These are phyloP conservation scores for Grallaria varia DNA, from an alignment of 2,113 vertebrate genomes.

Conservation along the genomic window DNA sequence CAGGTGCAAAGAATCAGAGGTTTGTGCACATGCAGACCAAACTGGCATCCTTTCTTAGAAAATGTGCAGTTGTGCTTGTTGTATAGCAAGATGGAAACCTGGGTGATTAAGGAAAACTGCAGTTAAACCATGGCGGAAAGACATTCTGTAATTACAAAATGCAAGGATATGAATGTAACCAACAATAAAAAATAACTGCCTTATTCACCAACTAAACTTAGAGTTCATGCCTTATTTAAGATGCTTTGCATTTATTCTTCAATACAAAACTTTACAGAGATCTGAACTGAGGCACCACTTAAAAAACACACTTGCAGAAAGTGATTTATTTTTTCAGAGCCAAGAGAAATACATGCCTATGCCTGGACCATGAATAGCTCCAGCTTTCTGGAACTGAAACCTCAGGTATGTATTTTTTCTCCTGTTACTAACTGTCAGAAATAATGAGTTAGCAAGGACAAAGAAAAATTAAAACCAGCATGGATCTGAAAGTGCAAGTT, in stretches of 20 bases:
- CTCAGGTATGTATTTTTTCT: slow-evolving; percentile 36
- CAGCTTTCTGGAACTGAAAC: slow-evolving; percentile 19
- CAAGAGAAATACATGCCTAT: background rate
- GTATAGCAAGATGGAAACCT: background rate
- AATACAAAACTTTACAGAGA: background rate
- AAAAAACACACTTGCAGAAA: background rate
- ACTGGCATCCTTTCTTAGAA: background rate
- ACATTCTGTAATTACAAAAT: background rate
- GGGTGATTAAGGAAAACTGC: background rate
- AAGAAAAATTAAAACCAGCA: background rate
- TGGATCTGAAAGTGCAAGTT: background rate
- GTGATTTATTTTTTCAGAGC: slow-evolving; percentile 31
- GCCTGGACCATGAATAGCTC: background rate
- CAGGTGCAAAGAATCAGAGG: background rate
- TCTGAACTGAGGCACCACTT: background rate
- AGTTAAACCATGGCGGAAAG: background rate
- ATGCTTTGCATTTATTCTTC: background rate
- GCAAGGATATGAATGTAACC: background rate
- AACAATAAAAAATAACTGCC: background rate
- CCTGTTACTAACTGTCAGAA: background rate
- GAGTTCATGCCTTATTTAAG: background rate
- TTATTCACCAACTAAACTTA: background rate
- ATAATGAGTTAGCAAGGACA: background rate
- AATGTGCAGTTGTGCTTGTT: background rate
- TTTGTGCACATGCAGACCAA: background rate